Conservation (phyloP, 2,888 invertebrate species). For the Trissolcus japonicus region DNA sequence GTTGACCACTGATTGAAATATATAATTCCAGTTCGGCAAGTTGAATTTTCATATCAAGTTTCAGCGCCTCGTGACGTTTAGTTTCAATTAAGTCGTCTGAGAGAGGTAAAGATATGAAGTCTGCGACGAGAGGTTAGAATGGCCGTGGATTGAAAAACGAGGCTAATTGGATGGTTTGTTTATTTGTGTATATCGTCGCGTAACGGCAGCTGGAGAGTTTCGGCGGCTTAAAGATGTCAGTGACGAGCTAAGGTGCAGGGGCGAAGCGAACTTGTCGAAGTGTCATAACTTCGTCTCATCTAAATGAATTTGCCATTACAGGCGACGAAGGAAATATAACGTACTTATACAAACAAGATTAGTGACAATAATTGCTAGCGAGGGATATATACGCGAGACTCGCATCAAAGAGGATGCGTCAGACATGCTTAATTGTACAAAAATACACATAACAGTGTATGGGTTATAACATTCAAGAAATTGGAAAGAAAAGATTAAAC, state of each 20-base stretch:
- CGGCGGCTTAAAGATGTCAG: slow-evolving; percentile 51
- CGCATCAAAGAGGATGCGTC: slow-evolving; percentile 32
- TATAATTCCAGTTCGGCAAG: background rate
- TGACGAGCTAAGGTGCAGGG: slow-evolving; percentile 29
- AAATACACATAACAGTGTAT: too few species aligned
- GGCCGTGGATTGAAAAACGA: slow-evolving; percentile 44
- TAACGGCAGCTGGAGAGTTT: slow-evolving; percentile 49
- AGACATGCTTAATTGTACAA: slow-evolving; percentile 18
- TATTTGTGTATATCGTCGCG: slow-evolving; percentile 48
- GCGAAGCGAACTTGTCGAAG: slow-evolving; percentile 49
- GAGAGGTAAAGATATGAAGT: slow-evolving; percentile 6
- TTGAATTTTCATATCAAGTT: slow-evolving; percentile 1
- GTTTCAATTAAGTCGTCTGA: slow-evolving; percentile 14
- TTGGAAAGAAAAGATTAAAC: too few species aligned
- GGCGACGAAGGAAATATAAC: slow-evolving; percentile 57
- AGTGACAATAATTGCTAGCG: slow-evolving; percentile 55
- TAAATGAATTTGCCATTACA: slow-evolving; percentile 58
- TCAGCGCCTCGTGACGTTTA: slow-evolving; percentile 6
- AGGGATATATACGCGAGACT: slow-evolving; percentile 38
- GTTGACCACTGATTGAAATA: slow-evolving; percentile 6
- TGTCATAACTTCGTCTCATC: slow-evolving; percentile 58
- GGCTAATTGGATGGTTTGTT: slow-evolving; percentile 45
- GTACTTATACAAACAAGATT: slow-evolving; percentile 57
- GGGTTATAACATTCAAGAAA: too few species aligned
- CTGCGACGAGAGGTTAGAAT: slow-evolving; percentile 13